Evolutionary conservation across 1,140 invertebrate species (phyloP).

Genomic region (Eurosta solidaginis): DNA sequence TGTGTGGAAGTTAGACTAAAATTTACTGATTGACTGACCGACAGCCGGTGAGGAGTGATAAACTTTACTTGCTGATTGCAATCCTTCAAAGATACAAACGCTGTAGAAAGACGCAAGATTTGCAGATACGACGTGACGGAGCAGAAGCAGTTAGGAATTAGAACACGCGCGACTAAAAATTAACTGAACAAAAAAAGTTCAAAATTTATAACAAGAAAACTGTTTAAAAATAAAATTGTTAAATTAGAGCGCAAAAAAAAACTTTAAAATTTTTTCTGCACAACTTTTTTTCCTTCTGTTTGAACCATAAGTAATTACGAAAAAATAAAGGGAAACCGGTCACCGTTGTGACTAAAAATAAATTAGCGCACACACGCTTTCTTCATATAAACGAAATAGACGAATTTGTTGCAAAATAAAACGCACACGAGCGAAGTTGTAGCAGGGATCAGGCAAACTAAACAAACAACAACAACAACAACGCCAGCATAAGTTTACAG

Average conservation of each 20-base stretch:
- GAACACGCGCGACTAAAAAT: neutral
- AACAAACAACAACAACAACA: too few species aligned
- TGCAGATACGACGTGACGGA: too few species aligned
- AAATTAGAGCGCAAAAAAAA: too few species aligned
- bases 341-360: constrained; percentile 6
- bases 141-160: too few species aligned
- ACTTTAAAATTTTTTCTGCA: too few species aligned
- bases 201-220: neutral
- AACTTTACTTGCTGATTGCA: constrained; percentile 6
- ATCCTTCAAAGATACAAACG: too few species aligned
- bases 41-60: neutral
- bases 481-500: constrained; percentile 1
- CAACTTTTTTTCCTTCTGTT: neutral
- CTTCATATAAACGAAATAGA: neutral
- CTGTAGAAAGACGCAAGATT: too few species aligned
- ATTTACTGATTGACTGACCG: neutral
- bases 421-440: neutral
- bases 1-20: too few species aligned
- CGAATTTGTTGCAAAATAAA: neutral
- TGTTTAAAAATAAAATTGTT: too few species aligned
- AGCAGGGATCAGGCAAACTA: neutral
- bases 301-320: constrained; percentile 1
- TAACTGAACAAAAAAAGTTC: constrained; percentile 8
- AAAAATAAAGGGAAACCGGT: constrained; percentile 16
- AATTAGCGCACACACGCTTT: neutral